Base-by-base conservation (phyloP, 2,888 invertebrate genomes). In the Dryomyza anilis region DNA sequence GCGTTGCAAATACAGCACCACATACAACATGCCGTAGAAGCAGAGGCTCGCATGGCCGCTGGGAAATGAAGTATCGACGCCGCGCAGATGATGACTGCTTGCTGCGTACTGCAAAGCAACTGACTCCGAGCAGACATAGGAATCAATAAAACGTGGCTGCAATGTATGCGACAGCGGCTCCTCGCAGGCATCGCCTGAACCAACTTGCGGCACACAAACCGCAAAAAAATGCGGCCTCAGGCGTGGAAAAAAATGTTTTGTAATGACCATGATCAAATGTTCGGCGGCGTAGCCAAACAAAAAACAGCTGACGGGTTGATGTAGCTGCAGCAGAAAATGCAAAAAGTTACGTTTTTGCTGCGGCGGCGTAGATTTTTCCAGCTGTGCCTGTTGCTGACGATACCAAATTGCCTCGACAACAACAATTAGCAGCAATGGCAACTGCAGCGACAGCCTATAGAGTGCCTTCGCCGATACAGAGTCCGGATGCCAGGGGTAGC, bases 161-260 rank as follows among this genome's bases (percentile, higher is more conserved):
- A 23, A 33, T 6, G 6, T 33, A 6, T 8, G 33, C 33, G 33
- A 12, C 33, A 12, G 12, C 12, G 39, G 3, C 7, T 39, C 8
- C 14, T 7, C 39, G 39, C 39, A 39, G 39, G 2, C 14, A n/a
- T n/a, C 39, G 39, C 39, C 39, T 12, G 3, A 3, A n/a, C 14
- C 2, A 3, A 39, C 64, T 25, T 55, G 19, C 0, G 76, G 77
- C 2, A 33, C 57, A 21, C 76, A 76, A 1, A 76, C 68, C 1
- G 53, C 71, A 33, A 76, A 72, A 65, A 76, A 76, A 39, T 76
- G 76, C 2, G 76, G 76, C 8, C 76, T 66, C 50, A 76, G 65
- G 16, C 77, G 63, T 0, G 76, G 76, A 10, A 77, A 64, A 0
- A 70, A 64, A 1, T 66, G 58, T 57, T 76, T 77, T 16, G 70